Percentiles rank a stretch among this genome's conserved stretches.
Conservation (phyloP, 2,113 vertebrate genomes). For the Spheniscus mendiculus region DNA sequence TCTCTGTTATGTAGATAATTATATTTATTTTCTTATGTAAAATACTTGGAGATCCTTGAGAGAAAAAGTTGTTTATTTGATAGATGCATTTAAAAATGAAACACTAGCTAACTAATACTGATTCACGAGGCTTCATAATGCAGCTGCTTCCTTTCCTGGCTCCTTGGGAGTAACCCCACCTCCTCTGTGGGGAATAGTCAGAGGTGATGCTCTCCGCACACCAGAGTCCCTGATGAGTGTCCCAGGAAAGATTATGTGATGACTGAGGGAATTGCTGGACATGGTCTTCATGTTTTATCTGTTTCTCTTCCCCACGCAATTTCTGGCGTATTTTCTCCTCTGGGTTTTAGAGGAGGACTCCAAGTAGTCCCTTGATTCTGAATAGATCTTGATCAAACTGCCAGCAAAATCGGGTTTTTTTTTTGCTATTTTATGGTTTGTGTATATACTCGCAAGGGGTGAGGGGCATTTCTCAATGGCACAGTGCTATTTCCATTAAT, state of each 20-base stretch:
- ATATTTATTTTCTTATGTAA: conserved; percentile 18
- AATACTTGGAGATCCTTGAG: background rate
- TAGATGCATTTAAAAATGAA: background rate
- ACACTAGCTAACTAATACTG: background rate
- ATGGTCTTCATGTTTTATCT: background rate
- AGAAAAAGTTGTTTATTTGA: background rate
- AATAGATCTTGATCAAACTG: background rate
- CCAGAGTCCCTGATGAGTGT: background rate
- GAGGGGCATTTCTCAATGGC: background rate
- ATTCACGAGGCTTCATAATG: background rate
- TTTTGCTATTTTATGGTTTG: background rate
- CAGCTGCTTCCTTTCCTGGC: background rate
- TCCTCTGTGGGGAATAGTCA: background rate
- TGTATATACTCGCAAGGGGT: accelerated
- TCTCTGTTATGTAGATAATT: background rate
- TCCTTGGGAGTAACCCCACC: background rate
- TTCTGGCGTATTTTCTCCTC: background rate
- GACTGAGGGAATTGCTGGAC: background rate
- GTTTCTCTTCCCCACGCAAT: background rate
- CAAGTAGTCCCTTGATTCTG: background rate
- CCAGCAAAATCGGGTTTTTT: background rate
- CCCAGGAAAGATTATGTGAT: background rate
- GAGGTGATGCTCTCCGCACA: background rate
- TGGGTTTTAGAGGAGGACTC: background rate
- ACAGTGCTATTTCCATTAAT: background rate